These are phyloP conservation scores for Drosophila takahashii DNA, from an alignment of 1,140 invertebrate species.

Conservation along the genomic window DNA sequence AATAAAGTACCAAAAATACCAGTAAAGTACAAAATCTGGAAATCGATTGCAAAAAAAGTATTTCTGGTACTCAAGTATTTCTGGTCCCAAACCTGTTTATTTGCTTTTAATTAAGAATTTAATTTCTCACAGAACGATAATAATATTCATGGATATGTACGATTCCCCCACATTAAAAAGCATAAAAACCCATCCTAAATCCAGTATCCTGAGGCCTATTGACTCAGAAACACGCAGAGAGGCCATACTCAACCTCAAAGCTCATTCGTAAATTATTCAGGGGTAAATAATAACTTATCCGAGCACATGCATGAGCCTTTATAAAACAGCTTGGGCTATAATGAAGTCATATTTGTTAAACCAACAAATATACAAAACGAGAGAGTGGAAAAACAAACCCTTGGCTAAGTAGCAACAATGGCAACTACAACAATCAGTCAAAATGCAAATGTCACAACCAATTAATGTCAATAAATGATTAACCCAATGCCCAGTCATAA, in stretches of 20 bases:
- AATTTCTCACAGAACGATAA: neutral
- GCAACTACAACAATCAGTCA: slow-evolving; percentile 80
- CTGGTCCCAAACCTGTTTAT: neutral
- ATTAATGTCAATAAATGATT: slow-evolving; percentile 84
- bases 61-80: neutral
- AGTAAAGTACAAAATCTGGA: too few relatives aligned
- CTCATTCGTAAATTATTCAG: slow-evolving; percentile 78
- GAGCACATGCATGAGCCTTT: slow-evolving; percentile 11
- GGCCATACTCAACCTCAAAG: slow-evolving; percentile 54
- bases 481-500: slow-evolving; percentile 24
- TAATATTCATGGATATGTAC: neutral
- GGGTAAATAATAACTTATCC: slow-evolving; percentile 34
- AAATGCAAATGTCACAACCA: slow-evolving; percentile 84
- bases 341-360: slow-evolving; percentile 81
- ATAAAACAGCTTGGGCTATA: slow-evolving; percentile 54
- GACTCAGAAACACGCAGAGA: slow-evolving; percentile 66
- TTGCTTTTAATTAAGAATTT: neutral
- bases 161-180: slow-evolving; percentile 6
- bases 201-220: slow-evolving; percentile 47
- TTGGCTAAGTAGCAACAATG: slow-evolving; percentile 74
- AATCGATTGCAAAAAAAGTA: too few relatives aligned
- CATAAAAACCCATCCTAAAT: slow-evolving; percentile 6
- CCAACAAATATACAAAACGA: slow-evolving; percentile 41
- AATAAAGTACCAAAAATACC: too few relatives aligned
- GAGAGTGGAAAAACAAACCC: slow-evolving; percentile 65